Conservation (phyloP, 2,797 vertebrate species). For the Valencia hispanica region DNA sequence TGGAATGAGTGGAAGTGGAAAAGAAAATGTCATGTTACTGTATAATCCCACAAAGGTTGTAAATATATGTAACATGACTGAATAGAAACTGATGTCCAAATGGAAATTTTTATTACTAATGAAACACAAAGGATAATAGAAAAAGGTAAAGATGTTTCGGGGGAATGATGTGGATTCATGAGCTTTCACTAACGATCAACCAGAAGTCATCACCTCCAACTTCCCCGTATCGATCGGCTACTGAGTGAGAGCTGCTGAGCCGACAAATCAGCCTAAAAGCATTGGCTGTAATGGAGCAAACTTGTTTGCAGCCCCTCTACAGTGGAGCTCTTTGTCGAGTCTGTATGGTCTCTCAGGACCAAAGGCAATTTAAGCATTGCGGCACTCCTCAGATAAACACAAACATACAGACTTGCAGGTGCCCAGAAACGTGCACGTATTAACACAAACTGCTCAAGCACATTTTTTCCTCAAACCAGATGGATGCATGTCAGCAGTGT, state of each 20-base stretch:
- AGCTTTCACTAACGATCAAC: conserved; percentile 13
- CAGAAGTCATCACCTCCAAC: conserved; percentile 57
- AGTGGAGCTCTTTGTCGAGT: conserved; percentile 48
- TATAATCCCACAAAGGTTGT: conserved; percentile 19
- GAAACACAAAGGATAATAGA: conserved; percentile 1
- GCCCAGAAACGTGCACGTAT: conserved; percentile 8
- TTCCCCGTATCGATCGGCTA: conserved; percentile 71
- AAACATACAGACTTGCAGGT: conserved; percentile 33
- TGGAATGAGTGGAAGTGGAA: conserved; percentile 5
- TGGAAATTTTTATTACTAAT: background rate
- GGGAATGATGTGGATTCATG: conserved; percentile 18
- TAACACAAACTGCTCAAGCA: conserved; percentile 4
- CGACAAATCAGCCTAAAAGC: conserved; percentile 66
- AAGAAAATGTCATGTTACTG: background rate
- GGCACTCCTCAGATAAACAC: conserved; percentile 24
- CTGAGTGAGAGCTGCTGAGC: conserved; percentile 75
- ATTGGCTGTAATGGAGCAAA: conserved; percentile 74
- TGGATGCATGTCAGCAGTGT: background rate
- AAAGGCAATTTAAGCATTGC: conserved; percentile 45
- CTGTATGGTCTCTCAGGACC: conserved; percentile 43
- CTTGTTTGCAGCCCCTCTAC: conserved; percentile 58
- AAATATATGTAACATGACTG: conserved; percentile 27
- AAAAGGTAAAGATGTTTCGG: background rate
- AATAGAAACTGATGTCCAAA: conserved; percentile 10
- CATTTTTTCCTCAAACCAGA: conserved; percentile 8